Conservation (phyloP, 2,797 vertebrate genomes). For the Hydrolagus colliei region DNA sequence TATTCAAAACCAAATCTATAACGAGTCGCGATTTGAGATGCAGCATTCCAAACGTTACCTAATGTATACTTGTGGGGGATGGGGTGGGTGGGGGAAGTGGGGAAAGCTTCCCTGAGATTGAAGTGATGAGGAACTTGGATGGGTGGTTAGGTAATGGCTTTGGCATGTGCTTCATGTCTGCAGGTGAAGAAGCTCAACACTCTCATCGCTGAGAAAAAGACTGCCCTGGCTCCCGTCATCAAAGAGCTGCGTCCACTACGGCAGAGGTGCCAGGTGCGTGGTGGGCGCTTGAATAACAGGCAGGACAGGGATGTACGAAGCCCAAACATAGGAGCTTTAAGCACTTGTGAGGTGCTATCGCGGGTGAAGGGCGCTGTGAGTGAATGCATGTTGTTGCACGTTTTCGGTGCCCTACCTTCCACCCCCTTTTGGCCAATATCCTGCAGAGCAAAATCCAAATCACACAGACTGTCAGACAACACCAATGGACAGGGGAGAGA, state of each 20-base stretch:
- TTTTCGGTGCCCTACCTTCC: not conserved
- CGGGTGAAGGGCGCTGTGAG: too few relatives aligned
- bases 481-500: not conserved
- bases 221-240: conserved; percentile 82
- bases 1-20: too few relatives aligned
- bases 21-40: too few relatives aligned
- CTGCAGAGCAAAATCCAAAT: not conserved
- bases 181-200: conserved; percentile 87
- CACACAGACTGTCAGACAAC: not conserved
- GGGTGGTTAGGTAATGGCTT: too few relatives aligned
- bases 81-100: too few relatives aligned
- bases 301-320: not conserved
- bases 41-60: too few relatives aligned
- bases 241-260: conserved; percentile 85
- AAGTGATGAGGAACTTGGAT: not conserved
- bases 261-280: conserved; percentile 74
- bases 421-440: not conserved
- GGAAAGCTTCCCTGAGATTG: not conserved
- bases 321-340: too few relatives aligned
- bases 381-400: not conserved
- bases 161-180: conserved; percentile 12
- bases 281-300: not conserved
- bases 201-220: conserved; percentile 80
- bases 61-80: not conserved
- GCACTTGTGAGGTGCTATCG: too few relatives aligned